These are phyloP conservation scores for Loriculus beryllinus DNA, from an alignment of 2,797 vertebrate species.

Conservation along the genomic window DNA sequence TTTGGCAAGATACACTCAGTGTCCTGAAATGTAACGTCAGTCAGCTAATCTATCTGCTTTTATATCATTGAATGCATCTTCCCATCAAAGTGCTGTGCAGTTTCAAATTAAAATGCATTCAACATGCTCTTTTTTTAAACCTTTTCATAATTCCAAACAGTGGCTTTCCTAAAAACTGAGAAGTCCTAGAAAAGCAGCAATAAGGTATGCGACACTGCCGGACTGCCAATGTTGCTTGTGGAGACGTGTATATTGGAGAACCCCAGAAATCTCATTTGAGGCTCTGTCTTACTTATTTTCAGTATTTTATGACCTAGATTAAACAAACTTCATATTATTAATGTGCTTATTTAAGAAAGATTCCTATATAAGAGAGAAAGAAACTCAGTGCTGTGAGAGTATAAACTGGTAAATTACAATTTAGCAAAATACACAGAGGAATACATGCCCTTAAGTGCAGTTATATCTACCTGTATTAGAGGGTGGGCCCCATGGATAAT, in stretches of 20 bases:
- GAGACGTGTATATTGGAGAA: not conserved
- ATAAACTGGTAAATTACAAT: not conserved
- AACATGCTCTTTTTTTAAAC: not conserved
- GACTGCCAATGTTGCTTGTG: not conserved
- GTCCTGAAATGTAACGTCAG: not conserved
- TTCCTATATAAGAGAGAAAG: not conserved
- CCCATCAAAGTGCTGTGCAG: not conserved
- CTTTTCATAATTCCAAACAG: not conserved
- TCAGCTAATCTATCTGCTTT: not conserved
- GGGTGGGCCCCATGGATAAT: not conserved
- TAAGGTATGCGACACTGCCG: not conserved
- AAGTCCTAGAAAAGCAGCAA: not conserved
- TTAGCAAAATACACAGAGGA: not conserved
- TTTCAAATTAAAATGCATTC: not conserved
- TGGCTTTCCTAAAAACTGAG: not conserved
- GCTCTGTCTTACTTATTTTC: not conserved
- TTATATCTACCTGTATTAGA: not conserved
- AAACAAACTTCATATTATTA: not conserved
- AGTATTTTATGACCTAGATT: not conserved
- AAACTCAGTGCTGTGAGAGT: not conserved
- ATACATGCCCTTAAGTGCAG: not conserved
- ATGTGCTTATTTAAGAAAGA: not conserved
- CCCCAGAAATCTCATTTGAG: not conserved
- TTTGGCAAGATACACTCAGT: not conserved
- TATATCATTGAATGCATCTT: not conserved